Evolutionary conservation across 2,797 vertebrate species (phyloP), one percentile per base, ranked within the genome.

Genomic region (Micromesistius poutassou): DNA sequence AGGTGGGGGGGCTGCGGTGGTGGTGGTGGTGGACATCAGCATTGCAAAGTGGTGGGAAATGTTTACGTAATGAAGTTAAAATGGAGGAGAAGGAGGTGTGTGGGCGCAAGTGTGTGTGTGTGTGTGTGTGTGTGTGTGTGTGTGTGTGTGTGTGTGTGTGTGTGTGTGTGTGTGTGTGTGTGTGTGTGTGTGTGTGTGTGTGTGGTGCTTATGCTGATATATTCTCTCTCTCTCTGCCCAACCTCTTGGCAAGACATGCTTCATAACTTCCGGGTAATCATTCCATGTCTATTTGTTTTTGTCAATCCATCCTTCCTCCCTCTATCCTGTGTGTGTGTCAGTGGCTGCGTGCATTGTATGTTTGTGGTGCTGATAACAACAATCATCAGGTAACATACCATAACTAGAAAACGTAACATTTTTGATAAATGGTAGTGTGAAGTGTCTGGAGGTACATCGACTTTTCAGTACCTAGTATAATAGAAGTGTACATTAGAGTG

Each of bases 51-150:
- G 82, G 86, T 50, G 80, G 76, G 82, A 79, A 85, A 83, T 83
- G 76, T 36, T 71, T 30, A n/a, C 19, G 50, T 88, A 86, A 88
- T 85, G 84, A 89, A 88, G 85, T 89, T 84, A 71, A 86, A 89
- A 88, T n/a, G 72, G 3, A 36, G 22, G 50, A 78, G 78, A 83
- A 74, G 4, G 66, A 30, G 74, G 0, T 30, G 25, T 70, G 8
- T 70, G 66, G 13, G 13, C 7, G 50, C 50, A 30, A 10, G 66
- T 3, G 12, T 8, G n/a, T 25, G 28, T 68, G 22, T 66, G 66
- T 68, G 66, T 68, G 22, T 68, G 22, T 68, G 66, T 30, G 66
- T 30, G 66, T 66, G 55, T 16, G 55, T 25, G n/a, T 66, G 55
- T 25, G 55, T 66, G 55, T 66, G 55, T 66, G 55, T 66, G 55